Evolutionary conservation across 2,797 vertebrate genomes (phyloP).

Genomic region (Paratrypauchen microcephalus): DNA sequence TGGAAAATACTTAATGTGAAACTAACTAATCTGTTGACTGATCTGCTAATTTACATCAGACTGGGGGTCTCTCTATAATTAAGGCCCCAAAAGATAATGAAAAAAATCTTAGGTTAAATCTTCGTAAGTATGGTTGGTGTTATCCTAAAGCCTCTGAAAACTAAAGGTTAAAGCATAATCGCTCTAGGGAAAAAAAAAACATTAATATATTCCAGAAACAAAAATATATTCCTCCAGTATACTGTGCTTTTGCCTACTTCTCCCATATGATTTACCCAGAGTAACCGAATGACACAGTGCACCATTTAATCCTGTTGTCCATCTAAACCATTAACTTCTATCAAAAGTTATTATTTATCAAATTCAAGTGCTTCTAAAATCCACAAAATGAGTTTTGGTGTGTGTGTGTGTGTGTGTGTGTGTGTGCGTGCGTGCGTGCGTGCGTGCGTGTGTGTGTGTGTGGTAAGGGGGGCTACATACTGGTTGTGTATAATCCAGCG

Average conservation of each 20-base stretch:
- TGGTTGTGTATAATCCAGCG: conserved; percentile 84
- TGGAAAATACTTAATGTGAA: conserved; percentile 57
- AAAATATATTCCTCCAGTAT: too few relatives aligned
- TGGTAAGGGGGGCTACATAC: conserved; percentile 70
- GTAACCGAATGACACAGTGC: background rate
- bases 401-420: background rate
- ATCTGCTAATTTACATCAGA: conserved; percentile 44
- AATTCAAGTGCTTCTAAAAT: background rate
- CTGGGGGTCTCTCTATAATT: too few relatives aligned
- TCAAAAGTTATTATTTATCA: background rate
- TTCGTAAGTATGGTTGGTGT: too few relatives aligned
- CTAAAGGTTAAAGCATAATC: too few relatives aligned
- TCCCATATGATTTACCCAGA: too few relatives aligned
- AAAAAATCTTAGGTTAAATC: too few relatives aligned
- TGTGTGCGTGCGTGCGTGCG: too few relatives aligned
- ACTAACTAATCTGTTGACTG: conserved; percentile 28
- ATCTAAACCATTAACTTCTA: background rate
- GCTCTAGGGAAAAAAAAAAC: too few relatives aligned
- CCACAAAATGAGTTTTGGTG: background rate
- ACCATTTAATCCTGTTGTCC: background rate
- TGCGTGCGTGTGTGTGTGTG: background rate
- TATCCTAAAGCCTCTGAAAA: too few relatives aligned
- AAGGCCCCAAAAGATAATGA: too few relatives aligned
- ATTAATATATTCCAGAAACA: too few relatives aligned
- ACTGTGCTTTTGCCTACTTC: too few relatives aligned